A percentile compares a stretch with the other conserved stretches of the same genome.
Conservation (phyloP, 2,888 invertebrate species). For the Aphodius sticticus region DNA sequence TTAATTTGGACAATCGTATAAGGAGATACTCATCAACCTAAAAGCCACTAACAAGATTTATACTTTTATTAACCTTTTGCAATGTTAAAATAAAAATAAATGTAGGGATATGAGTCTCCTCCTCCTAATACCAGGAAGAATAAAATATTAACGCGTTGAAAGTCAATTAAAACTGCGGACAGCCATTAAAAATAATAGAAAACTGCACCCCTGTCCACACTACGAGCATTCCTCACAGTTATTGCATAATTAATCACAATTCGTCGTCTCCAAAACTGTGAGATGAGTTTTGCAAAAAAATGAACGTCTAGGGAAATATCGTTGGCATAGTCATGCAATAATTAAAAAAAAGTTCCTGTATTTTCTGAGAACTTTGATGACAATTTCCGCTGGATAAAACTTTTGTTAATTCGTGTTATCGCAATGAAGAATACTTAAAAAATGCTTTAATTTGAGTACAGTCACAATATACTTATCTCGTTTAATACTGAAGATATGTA, state of each 20-base stretch:
- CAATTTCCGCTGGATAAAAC: too few species aligned
- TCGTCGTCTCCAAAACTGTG: not conserved
- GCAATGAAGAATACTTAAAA: not conserved
- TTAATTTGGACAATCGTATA: not conserved
- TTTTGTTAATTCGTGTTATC: not conserved
- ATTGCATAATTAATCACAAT: not conserved
- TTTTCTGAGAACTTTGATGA: too few species aligned
- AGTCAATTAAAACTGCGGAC: not conserved
- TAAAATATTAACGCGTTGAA: not conserved
- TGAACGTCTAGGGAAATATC: not conserved
- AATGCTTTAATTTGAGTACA: not conserved
- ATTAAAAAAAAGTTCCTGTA: too few species aligned
- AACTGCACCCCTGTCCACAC: not conserved
- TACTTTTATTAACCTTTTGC: too few species aligned
- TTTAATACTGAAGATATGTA: too few species aligned
- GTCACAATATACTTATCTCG: too few species aligned
- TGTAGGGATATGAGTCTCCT: too few species aligned
- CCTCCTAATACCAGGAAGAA: not conserved
- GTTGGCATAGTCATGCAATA: too few species aligned
- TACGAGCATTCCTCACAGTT: not conserved
- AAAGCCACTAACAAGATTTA: too few species aligned
- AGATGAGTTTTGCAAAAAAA: not conserved
- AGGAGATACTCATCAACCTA: too few species aligned
- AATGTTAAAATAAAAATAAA: too few species aligned
- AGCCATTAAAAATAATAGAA: not conserved